Conservation (phyloP, 2,888 invertebrate species). For the Ommatoiulus sabulosus region DNA sequence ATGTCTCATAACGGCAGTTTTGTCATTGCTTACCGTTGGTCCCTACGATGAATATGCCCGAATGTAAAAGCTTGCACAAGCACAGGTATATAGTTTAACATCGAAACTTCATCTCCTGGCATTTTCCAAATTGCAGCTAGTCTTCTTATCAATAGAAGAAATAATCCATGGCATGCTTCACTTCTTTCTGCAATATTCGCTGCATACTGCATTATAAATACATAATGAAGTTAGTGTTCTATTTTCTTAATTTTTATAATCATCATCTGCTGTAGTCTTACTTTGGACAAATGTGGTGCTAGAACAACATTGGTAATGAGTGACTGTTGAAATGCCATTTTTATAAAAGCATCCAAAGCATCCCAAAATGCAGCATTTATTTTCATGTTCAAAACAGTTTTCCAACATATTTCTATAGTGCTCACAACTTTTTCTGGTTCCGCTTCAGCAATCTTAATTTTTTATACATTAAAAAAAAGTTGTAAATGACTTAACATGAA, state of each 20-base stretch:
- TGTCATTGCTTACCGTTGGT: slow-evolving; percentile 42
- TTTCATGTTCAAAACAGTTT: slow-evolving; percentile 37
- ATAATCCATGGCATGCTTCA: slow-evolving; percentile 53
- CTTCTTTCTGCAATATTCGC: slow-evolving; percentile 46
- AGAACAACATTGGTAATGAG: neutral
- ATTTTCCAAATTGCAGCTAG: slow-evolving; percentile 9
- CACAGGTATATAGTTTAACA: neutral
- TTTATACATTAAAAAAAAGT: neutral
- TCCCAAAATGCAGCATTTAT: slow-evolving; percentile 30
- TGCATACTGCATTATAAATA: slow-evolving; percentile 38
- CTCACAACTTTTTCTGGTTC: slow-evolving; percentile 1
- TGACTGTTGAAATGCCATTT: slow-evolving; percentile 52
- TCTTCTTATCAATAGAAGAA: slow-evolving; percentile 52
- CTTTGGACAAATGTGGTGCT: neutral
- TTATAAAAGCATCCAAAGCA: slow-evolving; percentile 47
- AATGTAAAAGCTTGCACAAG: slow-evolving; percentile 51
- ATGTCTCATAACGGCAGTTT: neutral
- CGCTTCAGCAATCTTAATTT: neutral
- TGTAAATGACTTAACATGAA: neutral
- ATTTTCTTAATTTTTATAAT: neutral
- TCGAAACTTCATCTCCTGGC: slow-evolving; percentile 39
- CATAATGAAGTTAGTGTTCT: neutral
- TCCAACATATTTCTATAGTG: slow-evolving; percentile 47
- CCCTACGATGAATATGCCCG: slow-evolving; percentile 51
- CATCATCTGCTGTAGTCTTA: neutral